Percentiles rank a stretch among this genome's conserved stretches.
These are phyloP conservation scores for Mantis religiosa DNA, from an alignment of 2,888 invertebrate species.

Conservation along the genomic window DNA sequence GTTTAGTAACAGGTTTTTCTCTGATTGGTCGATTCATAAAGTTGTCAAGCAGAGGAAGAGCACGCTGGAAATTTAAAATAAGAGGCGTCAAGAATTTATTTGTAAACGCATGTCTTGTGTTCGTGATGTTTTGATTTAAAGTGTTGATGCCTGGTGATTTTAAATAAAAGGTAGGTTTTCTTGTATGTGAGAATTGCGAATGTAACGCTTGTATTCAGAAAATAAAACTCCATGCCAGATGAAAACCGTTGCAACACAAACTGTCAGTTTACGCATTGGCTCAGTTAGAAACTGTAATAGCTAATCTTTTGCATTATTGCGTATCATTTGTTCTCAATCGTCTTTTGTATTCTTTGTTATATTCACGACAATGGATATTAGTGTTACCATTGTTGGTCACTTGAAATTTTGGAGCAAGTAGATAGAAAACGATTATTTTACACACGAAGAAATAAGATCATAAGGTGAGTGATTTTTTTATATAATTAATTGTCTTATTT, in stretches of 20 bases:
- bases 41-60: neutral
- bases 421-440: too few species aligned
- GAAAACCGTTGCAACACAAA: neutral
- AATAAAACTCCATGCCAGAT: neutral
- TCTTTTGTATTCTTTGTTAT: too few species aligned
- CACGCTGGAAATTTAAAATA: constrained; percentile 4
- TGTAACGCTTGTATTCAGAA: neutral
- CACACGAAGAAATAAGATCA: too few species aligned
- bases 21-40: neutral
- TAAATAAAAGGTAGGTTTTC: neutral
- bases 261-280: neutral
- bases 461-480: too few species aligned
- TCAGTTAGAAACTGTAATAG: neutral
- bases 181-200: neutral
- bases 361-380: too few species aligned
- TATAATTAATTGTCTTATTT: too few species aligned
- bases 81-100: too few species aligned
- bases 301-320: too few species aligned
- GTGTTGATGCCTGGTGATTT: neutral
- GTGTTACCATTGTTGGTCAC: too few species aligned
- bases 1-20: neutral
- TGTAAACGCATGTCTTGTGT: neutral
- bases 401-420: too few species aligned
- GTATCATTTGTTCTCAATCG: too few species aligned
- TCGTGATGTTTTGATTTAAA: neutral